Percentiles rank a stretch among this genome's conserved stretches.
Conservation (phyloP, 2,888 invertebrate species). For the Bruchidius siliquastri region DNA sequence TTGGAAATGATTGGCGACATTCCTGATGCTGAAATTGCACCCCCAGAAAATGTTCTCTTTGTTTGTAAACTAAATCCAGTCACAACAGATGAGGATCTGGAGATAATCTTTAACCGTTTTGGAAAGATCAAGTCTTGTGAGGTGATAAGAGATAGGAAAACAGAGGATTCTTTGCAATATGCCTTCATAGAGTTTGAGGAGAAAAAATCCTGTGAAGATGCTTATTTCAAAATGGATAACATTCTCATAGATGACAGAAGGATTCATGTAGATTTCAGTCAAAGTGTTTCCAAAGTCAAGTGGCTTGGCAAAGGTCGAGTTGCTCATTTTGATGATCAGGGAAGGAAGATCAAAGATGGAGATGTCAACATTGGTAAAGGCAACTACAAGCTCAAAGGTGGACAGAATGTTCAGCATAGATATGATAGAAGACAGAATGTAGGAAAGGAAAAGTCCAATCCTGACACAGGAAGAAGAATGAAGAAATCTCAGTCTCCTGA, state of each 20-base stretch:
- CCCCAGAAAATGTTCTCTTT: constrained; percentile 98
- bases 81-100: constrained; percentile 93
- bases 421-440: not conserved
- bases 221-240: constrained; percentile 99
- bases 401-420: not conserved
- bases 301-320: constrained; percentile 87
- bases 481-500: not conserved
- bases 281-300: constrained; percentile 92
- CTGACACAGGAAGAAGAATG: not conserved
- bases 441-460: not conserved
- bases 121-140: constrained; percentile 92
- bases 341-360: constrained; percentile 6
- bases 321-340: constrained; percentile 50
- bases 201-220: constrained; percentile 89
- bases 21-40: constrained; percentile 94
- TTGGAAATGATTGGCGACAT: constrained; percentile 98
- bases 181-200: constrained; percentile 98
- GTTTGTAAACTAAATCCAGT: constrained; percentile 99
- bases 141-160: constrained; percentile 89
- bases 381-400: constrained; percentile 28
- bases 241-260: constrained; percentile 97
- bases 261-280: constrained; percentile 99
- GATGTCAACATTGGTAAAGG: constrained; percentile 33
- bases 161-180: constrained; percentile 94
- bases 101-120: constrained; percentile 96